phyloP scores from a whole-genome alignment of 2,113 vertebrate genomes.

The Petrocephalus microphthalmus region DNA sequence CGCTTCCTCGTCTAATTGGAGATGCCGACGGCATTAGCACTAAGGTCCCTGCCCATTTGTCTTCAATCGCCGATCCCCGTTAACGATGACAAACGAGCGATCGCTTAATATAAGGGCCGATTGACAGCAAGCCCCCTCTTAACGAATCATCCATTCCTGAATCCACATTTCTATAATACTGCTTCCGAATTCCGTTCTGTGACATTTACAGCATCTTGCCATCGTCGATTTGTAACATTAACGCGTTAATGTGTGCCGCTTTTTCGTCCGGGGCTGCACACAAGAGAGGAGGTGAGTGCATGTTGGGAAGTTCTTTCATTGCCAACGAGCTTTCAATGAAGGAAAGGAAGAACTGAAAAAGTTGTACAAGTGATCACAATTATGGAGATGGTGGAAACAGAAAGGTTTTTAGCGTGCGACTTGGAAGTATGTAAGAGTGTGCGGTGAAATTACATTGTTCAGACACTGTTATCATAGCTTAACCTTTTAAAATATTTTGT shows the following conservation, averaged over 20 bases:
- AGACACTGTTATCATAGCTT: not conserved
- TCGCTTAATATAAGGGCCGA: not conserved
- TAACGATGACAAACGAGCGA: not conserved
- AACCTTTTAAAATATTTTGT: constrained; percentile 8
- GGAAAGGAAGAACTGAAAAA: not conserved
- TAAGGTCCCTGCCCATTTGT: not conserved
- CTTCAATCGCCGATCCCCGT: not conserved
- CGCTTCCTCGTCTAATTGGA: not conserved
- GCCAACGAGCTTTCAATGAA: not conserved
- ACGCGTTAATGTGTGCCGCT: not conserved
- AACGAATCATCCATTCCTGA: not conserved
- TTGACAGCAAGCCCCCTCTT: not conserved
- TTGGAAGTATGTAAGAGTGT: not conserved
- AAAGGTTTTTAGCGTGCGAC: constrained; percentile 17
- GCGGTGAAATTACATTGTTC: not conserved
- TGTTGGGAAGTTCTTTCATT: not conserved
- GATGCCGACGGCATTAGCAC: not conserved
- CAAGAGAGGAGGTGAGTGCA: not conserved
- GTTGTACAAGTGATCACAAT: not conserved
- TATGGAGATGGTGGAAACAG: not conserved
- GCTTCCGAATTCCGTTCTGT: not conserved
- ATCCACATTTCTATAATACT: not conserved
- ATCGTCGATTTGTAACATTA: not conserved
- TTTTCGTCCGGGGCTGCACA: not conserved
- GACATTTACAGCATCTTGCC: not conserved